Percentiles rank a stretch among this genome's conserved stretches.
phyloP scores from a whole-genome alignment of 92 coral and sea anemone species.

The Actinernus sp. region DNA sequence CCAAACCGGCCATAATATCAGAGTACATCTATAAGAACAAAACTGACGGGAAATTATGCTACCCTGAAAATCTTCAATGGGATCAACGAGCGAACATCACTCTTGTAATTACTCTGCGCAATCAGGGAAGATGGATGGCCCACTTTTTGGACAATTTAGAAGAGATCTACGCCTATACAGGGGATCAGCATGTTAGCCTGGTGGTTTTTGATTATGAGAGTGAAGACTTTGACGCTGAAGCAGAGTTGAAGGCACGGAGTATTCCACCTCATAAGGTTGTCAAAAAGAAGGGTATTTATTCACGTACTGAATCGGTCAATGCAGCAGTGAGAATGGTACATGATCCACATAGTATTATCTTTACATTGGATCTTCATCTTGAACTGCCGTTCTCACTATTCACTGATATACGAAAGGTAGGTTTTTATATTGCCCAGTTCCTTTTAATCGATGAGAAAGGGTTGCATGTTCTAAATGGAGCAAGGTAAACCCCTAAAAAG shows the following conservation, averaged over 20 bases:
- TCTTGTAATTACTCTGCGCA: conserved; percentile 47
- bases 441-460: too few species aligned
- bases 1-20: conserved; percentile 32
- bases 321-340: conserved; percentile 44
- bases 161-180: conserved; percentile 47
- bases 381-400: conserved; percentile 36
- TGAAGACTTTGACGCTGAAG: conserved; percentile 53
- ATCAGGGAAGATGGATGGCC: conserved; percentile 68
- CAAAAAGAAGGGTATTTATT: conserved; percentile 17
- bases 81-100: conserved; percentile 44
- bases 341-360: conserved; percentile 40
- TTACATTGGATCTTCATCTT: conserved; percentile 50
- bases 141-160: conserved; percentile 74
- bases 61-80: conserved; percentile 76
- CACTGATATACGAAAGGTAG: conserved; percentile 55
- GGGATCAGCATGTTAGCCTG: conserved; percentile 49
- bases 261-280: conserved; percentile 47
- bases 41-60: conserved; percentile 48
- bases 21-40: conserved; percentile 55
- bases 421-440: too few species aligned
- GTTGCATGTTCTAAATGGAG: too few species aligned
- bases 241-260: conserved; percentile 41
- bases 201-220: conserved; percentile 59
- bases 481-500: too few species aligned
- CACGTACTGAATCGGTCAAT: conserved; percentile 45